Percentiles rank a stretch among this genome's conserved stretches.
These are phyloP conservation scores for Zeuzera pyrina DNA, from an alignment of 2,888 invertebrate genomes.

Conservation along the genomic window DNA sequence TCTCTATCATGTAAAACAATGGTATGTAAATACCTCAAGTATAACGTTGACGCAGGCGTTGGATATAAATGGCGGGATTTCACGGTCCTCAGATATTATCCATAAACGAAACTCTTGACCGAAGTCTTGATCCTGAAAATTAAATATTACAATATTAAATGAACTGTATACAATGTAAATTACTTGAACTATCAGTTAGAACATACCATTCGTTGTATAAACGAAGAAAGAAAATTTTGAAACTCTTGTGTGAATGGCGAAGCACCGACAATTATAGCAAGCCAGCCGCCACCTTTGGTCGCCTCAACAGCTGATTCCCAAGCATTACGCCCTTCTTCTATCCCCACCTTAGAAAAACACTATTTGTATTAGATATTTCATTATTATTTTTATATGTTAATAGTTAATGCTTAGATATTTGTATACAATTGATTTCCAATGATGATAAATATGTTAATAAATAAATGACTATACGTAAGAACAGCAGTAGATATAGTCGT, in stretches of 20 bases:
- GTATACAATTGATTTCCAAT: too few relatives aligned
- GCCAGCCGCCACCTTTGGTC: constrained; percentile 43
- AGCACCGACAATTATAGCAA: constrained; percentile 46
- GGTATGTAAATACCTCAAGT: constrained; percentile 61
- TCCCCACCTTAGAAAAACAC: constrained; percentile 36
- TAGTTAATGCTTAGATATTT: too few relatives aligned
- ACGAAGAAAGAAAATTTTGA: too few relatives aligned
- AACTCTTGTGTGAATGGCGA: constrained; percentile 46
- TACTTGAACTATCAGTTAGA: too few relatives aligned
- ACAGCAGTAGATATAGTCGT: too few relatives aligned
- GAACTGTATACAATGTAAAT: too few relatives aligned
- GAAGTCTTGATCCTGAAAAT: constrained; percentile 34
- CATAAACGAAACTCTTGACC: constrained; percentile 76
- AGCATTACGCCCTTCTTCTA: constrained; percentile 34
- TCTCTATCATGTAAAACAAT: too few relatives aligned
- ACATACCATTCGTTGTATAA: too few relatives aligned
- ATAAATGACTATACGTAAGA: too few relatives aligned
- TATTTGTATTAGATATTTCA: too few relatives aligned
- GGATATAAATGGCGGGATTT: constrained; percentile 82
- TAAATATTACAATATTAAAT: constrained; percentile 1
- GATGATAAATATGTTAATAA: too few relatives aligned
- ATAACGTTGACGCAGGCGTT: constrained; percentile 81
- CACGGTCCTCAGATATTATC: constrained; percentile 89
- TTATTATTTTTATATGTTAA: too few relatives aligned
- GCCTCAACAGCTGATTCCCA: constrained; percentile 38